phyloP scores from a whole-genome alignment of 2,113 vertebrate species.

The Madoqua kirkii region DNA sequence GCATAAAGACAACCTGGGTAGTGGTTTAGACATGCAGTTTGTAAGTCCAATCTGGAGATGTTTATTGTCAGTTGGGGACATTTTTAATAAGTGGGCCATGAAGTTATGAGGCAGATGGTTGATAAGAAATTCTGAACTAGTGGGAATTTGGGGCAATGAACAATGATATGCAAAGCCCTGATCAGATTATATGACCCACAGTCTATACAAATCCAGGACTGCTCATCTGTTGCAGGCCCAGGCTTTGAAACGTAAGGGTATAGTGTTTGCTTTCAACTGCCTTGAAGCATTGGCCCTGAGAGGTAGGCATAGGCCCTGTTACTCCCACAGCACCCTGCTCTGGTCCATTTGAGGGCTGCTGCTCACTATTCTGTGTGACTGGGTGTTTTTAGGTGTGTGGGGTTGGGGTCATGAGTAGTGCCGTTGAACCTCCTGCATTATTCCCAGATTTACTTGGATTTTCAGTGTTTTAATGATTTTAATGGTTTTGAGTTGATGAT shows the following conservation, averaged over 20 bases:
- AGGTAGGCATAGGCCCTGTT: not conserved
- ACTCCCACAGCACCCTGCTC: not conserved
- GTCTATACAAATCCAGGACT: not conserved
- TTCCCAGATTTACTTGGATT: conserved; percentile 11
- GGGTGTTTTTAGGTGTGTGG: not conserved
- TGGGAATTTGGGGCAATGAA: not conserved
- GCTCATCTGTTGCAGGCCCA: not conserved
- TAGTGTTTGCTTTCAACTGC: not conserved
- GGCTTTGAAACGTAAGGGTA: not conserved
- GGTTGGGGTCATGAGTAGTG: not conserved
- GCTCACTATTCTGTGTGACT: not conserved
- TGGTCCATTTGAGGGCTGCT: not conserved
- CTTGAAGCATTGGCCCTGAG: not conserved
- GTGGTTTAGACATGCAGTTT: not conserved
- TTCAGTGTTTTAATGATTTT: conserved; percentile 31
- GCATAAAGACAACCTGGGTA: not conserved
- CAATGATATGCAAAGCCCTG: not conserved
- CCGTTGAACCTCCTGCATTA: not conserved
- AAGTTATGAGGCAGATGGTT: not conserved
- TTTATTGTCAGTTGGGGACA: not conserved
- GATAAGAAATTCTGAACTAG: not conserved
- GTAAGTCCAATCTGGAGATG: not conserved
- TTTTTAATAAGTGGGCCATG: not conserved
- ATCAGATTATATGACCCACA: not conserved
- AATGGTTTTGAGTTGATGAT: conserved; percentile 13